A percentile compares a stretch with the other conserved stretches of the same genome.
phyloP scores from a whole-genome alignment of 2,113 vertebrate genomes.

The Corvus moneduloides region DNA sequence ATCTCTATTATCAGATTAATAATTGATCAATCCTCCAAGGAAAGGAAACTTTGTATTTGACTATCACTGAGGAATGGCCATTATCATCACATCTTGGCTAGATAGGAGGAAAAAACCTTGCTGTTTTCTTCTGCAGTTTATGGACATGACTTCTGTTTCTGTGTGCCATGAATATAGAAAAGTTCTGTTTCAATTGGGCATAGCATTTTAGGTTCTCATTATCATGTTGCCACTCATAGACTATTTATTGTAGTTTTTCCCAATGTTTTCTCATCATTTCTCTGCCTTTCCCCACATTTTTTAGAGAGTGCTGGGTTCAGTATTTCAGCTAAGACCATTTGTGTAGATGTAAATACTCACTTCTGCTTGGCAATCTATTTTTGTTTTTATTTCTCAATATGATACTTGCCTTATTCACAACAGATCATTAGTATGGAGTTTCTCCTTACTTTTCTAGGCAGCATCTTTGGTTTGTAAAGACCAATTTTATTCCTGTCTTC shows the following conservation, averaged over 20 bases:
- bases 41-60: neutral
- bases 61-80: neutral
- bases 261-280: neutral
- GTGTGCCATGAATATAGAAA: neutral
- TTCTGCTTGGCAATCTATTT: neutral
- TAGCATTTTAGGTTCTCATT: neutral
- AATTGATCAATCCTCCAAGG: neutral
- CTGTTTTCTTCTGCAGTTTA: neutral
- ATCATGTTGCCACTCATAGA: neutral
- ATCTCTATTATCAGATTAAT: neutral
- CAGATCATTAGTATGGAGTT: neutral
- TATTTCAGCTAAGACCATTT: neutral
- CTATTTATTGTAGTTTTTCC: neutral
- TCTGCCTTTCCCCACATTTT: neutral
- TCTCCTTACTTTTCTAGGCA: neutral
- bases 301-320: neutral
- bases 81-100: neutral
- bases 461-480: neutral
- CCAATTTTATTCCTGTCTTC: neutral
- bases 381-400: neutral
- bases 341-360: neutral
- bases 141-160: neutral
- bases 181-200: neutral
- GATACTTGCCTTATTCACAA: neutral
- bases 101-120: neutral